Evolutionary conservation across 1,140 invertebrate species (phyloP), one percentile per base, ranked within the genome.

Genomic region (Drosophila sulfurigaster): DNA sequence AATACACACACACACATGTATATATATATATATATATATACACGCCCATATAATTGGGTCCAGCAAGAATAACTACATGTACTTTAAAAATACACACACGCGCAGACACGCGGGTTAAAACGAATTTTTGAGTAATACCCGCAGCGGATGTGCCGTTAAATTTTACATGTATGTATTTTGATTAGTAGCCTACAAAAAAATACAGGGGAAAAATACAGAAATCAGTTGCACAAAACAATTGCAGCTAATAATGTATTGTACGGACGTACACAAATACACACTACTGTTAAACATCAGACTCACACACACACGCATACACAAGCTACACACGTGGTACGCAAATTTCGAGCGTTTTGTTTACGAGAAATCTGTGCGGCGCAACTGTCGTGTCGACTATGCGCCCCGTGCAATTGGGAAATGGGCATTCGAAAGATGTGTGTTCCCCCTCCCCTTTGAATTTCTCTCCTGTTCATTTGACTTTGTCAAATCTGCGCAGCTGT

Each of bases 311-410:
- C 67, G 52, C 73, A 59, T 16, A 43, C 28, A 52, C 28, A 52
- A 25, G 51, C 51, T 67, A 80, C 83, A 88, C 83, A 88, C 83
- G 83, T 88, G 83, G 83, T 89, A 81, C 65, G 51, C 74, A 68
- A 83, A 88, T 89, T 82, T 75, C 51, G 58, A 79, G 72, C 78
- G 67, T 64, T 86, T 59, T 75, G 65, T 72, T 73, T 81, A 75
- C 70, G 75, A 64, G 66, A 70, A 25, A 70, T 69, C 72, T 75
- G 66, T 70, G 72, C 72, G 51, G 66, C 72, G 51, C 65, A 57
- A 75, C 72, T 75, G 66, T 28, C 48, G 60, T 75, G 66, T 28
- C 48, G 60, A 58, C 73, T 62, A 63, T 51, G 57, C 66, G 72
- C 66, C 65, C 60, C 60, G 59, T 75, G 58, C 72, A 75, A 43